phyloP scores from a whole-genome alignment of 2,797 vertebrate genomes.

The Staurois parvus region DNA sequence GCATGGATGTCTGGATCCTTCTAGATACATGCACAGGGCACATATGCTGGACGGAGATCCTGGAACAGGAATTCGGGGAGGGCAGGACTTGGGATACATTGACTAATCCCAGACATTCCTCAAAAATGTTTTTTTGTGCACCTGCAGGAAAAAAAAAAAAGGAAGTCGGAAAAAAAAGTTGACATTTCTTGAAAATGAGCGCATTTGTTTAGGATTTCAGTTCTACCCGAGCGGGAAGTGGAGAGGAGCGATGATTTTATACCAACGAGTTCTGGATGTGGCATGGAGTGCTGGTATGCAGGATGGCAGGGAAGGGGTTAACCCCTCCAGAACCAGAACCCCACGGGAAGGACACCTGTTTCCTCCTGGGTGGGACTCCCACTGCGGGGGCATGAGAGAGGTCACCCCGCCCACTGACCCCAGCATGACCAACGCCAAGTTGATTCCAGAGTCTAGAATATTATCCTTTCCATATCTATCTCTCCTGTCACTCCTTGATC shows the following conservation, averaged over 20 bases:
- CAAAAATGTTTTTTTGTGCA: conserved; percentile 67
- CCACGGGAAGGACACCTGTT: conserved; percentile 78
- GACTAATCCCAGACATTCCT: conserved; percentile 56
- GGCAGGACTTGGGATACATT: conserved; percentile 35
- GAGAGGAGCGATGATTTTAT: conserved; percentile 73
- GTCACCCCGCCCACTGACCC: conserved; percentile 27
- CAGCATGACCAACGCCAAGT: not conserved
- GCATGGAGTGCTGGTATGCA: conserved; percentile 58
- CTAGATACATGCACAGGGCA: too few species aligned
- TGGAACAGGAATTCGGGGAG: conserved; percentile 13
- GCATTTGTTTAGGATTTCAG: conserved; percentile 77
- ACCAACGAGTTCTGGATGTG: conserved; percentile 69
- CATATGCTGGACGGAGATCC: too few species aligned
- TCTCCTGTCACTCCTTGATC: too few species aligned
- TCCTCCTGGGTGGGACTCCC: conserved; percentile 53
- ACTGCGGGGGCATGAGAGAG: conserved; percentile 56
- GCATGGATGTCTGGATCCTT: too few species aligned
- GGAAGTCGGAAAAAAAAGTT: conserved; percentile 72
- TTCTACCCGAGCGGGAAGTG: conserved; percentile 71
- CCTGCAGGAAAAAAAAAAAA: conserved; percentile 73
- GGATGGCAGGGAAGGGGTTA: conserved; percentile 51
- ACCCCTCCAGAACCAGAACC: conserved; percentile 36
- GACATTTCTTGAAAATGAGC: conserved; percentile 75
- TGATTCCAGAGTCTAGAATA: too few species aligned
- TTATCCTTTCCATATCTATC: too few species aligned